Conservation (phyloP, 2,888 invertebrate species). For the Tillus elongatus region DNA sequence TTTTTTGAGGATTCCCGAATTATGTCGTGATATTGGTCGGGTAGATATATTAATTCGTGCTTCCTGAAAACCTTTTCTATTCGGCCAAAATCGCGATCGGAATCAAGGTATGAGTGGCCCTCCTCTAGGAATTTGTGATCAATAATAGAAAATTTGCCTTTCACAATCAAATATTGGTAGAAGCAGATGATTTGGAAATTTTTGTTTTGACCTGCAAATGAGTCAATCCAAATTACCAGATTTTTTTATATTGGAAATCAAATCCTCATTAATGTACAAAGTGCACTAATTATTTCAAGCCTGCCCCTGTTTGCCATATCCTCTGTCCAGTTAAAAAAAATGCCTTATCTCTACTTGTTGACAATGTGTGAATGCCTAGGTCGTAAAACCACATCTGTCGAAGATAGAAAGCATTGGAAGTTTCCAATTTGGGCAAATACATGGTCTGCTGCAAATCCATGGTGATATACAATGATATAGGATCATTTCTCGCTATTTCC, state of each 20-base stretch:
- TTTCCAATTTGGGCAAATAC: too few species aligned
- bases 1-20: too few species aligned
- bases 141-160: too few species aligned
- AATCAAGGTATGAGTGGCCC: too few species aligned
- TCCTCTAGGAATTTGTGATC: too few species aligned
- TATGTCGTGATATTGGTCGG: too few species aligned
- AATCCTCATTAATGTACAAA: conserved; percentile 13
- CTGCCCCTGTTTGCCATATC: conserved; percentile 17
- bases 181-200: conserved; percentile 14
- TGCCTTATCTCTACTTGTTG: conserved; percentile 12
- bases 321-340: conserved; percentile 17
- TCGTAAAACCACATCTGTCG: too few species aligned
- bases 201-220: conserved; percentile 16
- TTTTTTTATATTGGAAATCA: conserved; percentile 12
- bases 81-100: too few species aligned
- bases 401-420: too few species aligned
- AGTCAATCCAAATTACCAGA: conserved; percentile 14
- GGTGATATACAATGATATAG: neutral
- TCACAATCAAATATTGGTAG: conserved; percentile 17
- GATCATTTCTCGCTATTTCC: conserved; percentile 4
- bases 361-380: conserved; percentile 17
- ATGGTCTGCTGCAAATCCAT: conserved; percentile 13
- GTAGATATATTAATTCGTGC: too few species aligned
- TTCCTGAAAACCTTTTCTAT: too few species aligned
- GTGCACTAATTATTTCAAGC: conserved; percentile 15